Base-by-base conservation (phyloP, 2,888 invertebrate species). In the Pollenia angustigena region DNA sequence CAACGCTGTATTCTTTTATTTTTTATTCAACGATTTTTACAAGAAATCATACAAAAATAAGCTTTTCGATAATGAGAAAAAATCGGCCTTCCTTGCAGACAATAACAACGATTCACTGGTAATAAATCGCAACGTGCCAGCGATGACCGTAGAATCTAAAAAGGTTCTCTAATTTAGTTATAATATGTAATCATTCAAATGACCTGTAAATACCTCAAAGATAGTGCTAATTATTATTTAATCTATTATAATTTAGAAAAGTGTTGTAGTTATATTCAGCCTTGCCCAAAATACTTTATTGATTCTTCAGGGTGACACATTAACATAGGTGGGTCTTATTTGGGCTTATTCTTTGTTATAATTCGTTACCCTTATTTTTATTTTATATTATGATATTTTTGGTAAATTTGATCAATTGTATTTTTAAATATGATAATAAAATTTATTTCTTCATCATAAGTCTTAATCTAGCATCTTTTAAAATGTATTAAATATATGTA, bases 1-100 rank as follows among this genome's bases (percentile, higher is more conserved):
- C 11, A 98, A 99, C 94, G 97, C 97, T 11, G 95, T 98, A 75
- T 97, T 99, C 95, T 99, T 99, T 94, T 97, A 98, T 93, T 96
- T 97, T 92, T 95, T 99, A 87, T 99, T 99, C 94, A 96, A 96
- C 85, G 97, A 98, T 91, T 99, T 98, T 94, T 99, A 98, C 94
- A 96, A 96, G 90, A 96, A 96, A 91, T 95, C 97, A 0, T 97
- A 97, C 92, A 91, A 92, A 86, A 90, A 90, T 74, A 90, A 90
- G 62, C 94, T 94, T 1, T 88, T 90, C 1, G 44, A 74, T 16
- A 52, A 66, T 42, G 50, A 81, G 16, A 72, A 68, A 9, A 54
- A 69, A 42, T 44, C 48, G 10, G 79, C 12, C 11, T 54, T 69
- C 1, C 32, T 16, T 46, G 86, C 74, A 44, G 81, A 85, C n/a